A percentile compares a stretch with the other conserved stretches of the same genome.
phyloP scores from a whole-genome alignment of 2,888 invertebrate species.

The Cryptophagus acutangulus region DNA sequence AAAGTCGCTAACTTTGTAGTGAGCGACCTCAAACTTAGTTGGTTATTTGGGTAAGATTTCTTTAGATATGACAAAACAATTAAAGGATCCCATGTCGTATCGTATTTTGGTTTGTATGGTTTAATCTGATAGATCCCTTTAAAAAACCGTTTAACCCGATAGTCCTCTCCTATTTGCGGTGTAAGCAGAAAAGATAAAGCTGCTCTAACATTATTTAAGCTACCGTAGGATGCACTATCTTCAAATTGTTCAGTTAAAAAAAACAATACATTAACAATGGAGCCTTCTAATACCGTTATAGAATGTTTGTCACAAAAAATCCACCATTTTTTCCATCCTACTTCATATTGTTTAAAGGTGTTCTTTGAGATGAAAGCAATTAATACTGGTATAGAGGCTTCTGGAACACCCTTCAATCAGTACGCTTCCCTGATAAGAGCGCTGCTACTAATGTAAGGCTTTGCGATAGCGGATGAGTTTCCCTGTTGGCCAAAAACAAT shows the following conservation, averaged over 20 bases:
- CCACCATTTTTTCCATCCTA: constrained; percentile 8
- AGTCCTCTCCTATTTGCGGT: constrained; percentile 16
- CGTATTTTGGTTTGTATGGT: constrained; percentile 4
- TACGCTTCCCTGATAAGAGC: neutral
- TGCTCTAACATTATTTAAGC: constrained; percentile 25
- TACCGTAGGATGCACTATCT: constrained; percentile 16
- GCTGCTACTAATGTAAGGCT: constrained; percentile 7
- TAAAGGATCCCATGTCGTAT: neutral
- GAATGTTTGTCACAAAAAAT: constrained; percentile 5
- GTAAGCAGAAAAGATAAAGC: constrained; percentile 24
- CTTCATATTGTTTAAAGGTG: constrained; percentile 8
- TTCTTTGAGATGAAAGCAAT: neutral
- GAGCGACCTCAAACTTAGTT: constrained; percentile 8
- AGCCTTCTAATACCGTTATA: constrained; percentile 2
- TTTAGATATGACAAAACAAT: constrained; percentile 5
- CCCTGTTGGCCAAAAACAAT: constrained; percentile 5
- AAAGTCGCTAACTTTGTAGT: constrained; percentile 24
- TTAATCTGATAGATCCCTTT: constrained; percentile 8
- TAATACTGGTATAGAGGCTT: neutral
- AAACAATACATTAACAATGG: constrained; percentile 4
- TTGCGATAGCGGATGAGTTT: neutral
- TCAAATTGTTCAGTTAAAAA: constrained; percentile 12
- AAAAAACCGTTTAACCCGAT: constrained; percentile 23
- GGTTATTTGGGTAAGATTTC: neutral
- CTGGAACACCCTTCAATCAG: neutral